Percentiles rank a stretch among this genome's conserved stretches.
Conservation (phyloP, 2,113 vertebrate genomes). For the Aegotheles bennettii region DNA sequence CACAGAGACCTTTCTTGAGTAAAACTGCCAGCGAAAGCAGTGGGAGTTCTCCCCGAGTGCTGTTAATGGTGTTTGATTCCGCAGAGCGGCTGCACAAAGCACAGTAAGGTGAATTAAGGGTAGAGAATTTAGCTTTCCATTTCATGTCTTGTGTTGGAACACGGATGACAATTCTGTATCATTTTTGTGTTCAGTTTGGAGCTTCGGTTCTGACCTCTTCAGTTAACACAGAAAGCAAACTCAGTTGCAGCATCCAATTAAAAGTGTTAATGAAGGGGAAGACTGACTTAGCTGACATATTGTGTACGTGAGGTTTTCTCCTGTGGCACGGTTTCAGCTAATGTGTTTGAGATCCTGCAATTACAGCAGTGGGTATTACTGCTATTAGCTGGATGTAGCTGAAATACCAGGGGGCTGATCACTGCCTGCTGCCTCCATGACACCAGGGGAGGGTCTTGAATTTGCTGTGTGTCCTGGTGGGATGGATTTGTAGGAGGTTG, state of each 20-base stretch:
- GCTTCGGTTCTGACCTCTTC: not conserved
- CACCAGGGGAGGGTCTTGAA: not conserved
- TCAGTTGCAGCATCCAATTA: not conserved
- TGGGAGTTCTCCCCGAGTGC: not conserved
- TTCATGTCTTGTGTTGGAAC: not conserved
- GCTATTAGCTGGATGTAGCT: not conserved
- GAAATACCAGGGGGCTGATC: not conserved
- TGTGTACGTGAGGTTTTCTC: not conserved
- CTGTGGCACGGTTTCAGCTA: not conserved
- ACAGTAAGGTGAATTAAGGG: not conserved
- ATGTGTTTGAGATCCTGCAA: not conserved
- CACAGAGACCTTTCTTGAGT: not conserved
- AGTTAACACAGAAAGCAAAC: not conserved
- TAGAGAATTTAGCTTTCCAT: not conserved
- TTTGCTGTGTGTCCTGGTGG: accelerated
- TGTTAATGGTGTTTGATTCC: not conserved
- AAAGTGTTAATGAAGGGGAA: not conserved
- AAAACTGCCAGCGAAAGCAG: not conserved
- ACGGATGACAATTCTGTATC: accelerated
- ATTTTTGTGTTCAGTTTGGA: not conserved
- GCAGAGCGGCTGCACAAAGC: not conserved
- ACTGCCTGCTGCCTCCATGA: not conserved
- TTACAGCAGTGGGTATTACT: not conserved
- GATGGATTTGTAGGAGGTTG: not conserved
- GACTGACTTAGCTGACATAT: not conserved